A percentile compares a stretch with the other conserved stretches of the same genome.
phyloP scores from a whole-genome alignment of 2,113 vertebrate genomes.

The Formicarius rufipectus region DNA sequence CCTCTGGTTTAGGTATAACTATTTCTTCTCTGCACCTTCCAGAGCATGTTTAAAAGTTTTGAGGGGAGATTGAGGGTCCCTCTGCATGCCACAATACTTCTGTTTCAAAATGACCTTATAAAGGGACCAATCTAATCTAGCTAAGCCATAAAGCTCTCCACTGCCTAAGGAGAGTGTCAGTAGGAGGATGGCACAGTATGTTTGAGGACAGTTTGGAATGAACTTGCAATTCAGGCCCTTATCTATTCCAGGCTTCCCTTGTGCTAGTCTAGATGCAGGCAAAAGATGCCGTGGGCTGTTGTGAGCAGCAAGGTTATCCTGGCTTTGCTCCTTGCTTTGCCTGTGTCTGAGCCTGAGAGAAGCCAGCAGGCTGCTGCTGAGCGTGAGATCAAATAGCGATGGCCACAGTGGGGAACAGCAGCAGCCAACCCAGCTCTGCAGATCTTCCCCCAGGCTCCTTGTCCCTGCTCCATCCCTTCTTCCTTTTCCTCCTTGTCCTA shows the following conservation, averaged over 20 bases:
- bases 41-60: not conserved
- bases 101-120: not conserved
- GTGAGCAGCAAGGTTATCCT: conserved; percentile 17
- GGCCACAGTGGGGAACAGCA: not conserved
- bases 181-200: not conserved
- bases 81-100: not conserved
- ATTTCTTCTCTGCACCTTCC: not conserved
- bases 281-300: not conserved
- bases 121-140: not conserved
- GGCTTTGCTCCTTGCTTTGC: not conserved
- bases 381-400: not conserved
- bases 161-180: not conserved
- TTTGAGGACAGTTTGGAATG: not conserved
- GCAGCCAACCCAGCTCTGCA: not conserved
- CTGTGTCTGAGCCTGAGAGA: not conserved
- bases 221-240: not conserved
- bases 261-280: not conserved
- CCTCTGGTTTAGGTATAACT: not conserved
- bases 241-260: not conserved
- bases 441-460: not conserved
- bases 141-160: not conserved
- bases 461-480: not conserved
- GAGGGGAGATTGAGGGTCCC: not conserved
- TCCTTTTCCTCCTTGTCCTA: not conserved
- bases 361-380: conserved; percentile 35